Evolutionary conservation across 2,797 vertebrate species (phyloP), one percentile per base, ranked within the genome.

Genomic region (Malurus leucopterus): DNA sequence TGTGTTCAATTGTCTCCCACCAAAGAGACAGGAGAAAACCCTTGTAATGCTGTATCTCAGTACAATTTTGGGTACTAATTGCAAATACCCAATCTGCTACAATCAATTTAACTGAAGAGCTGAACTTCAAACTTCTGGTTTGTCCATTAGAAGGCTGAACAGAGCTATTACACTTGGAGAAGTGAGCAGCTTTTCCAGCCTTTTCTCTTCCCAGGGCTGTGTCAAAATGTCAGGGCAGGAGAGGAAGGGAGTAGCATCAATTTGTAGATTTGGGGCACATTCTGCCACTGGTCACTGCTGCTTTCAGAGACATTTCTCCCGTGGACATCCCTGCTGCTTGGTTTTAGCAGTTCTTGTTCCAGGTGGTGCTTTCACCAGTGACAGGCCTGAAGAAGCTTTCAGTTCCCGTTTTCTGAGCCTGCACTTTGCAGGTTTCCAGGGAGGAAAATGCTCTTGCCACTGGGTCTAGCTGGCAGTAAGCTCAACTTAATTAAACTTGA

Each of bases 51-150:
- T 1, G 8, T 9, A 30, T 65, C 70, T 71, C 51, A 9, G 2
- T 40, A 18, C 30, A 49, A 65, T 62, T 74, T 63, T 51, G 51
- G 34, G 29, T 32, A 59, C 54, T 54, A 90, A 86, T 46, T 81
- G 73, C 79, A 41, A 61, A 77, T 59, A 27, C 73, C 32, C 47
- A 46, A 44, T 58, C 58, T 72, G 76, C 73, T 72, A 30, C 65
- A 90, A 76, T 68, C 58, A 61, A 11, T 92, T 72, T 62, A 77
- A 77, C 59, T 44, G 87, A 68, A 58, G 78, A 74, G 69, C 57
- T 76, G 46, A 84, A 71, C 44, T 71, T 76, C 46, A 46, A 86
- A 71, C 44, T 71, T 76, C 46, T 55, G 13, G n/a, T 63, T 79
- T 82, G 82, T 49, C 68, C 59, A 54, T 90, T 34, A 57, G 55